Base-by-base conservation (phyloP, 2,113 vertebrate species). In the Albula glossodonta region DNA sequence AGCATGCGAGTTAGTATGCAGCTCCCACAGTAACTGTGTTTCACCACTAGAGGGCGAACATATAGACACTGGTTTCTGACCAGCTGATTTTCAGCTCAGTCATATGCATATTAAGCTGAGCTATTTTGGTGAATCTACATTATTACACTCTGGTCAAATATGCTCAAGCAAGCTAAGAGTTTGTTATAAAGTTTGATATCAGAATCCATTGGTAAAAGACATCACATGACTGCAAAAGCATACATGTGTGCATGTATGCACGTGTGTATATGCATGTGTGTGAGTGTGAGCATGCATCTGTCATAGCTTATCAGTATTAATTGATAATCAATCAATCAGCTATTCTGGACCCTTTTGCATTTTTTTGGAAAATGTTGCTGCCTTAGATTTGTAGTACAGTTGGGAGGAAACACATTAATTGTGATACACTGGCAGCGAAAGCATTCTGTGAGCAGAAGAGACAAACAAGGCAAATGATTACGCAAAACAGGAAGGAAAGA, bases 401-500 rank as follows among this genome's bases (percentile, higher is more conserved):
- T 31, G 63, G 15, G n/a, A 22, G 66, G 22, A 19, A 17, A 70
- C 22, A 22, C 15, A n/a, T 5, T 12, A 6, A n/a, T 15, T 5
- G 15, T n/a, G n/a, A 25, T 25, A 78, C 66, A 48, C 10, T 41
- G 25, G 13, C 6, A 19, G 41, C 22, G 48, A 51, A 80, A 50
- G 13, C 3, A 50, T 52, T n/a, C 50, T 2, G 17, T 22, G 80
- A 8, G 78, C 22, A 48, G 22, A 22, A 48, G 51, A 50, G 48
- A 80, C 22, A 52, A 60, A 52, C 7, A 6, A 85, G 78, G 48
- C 17, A 41, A 85, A 80, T 51, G 83, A 84, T 13, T 63, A 7
- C 41, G 66, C 85, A 78, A 88, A 22, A 90, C 74, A 87, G 83
- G 52, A 66, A 82, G 83, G 63, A 86, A 78, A 89, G 63, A 51